These are phyloP conservation scores for Chymomyza procnemis DNA, from an alignment of 2,888 invertebrate genomes.

Conservation along the genomic window DNA sequence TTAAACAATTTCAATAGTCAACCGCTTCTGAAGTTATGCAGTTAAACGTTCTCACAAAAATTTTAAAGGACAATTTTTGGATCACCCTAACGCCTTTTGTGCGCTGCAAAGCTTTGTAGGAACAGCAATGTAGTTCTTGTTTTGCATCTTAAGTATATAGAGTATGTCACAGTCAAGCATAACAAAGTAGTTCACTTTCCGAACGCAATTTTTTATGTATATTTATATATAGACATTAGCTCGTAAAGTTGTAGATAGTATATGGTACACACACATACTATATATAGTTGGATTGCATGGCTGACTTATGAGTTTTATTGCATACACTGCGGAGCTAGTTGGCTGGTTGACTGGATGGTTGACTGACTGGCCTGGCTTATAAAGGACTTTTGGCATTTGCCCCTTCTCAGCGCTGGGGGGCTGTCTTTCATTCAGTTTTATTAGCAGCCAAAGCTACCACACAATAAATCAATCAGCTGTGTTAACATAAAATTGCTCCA, in stretches of 20 bases:
- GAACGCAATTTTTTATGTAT: background rate
- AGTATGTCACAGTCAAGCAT: too few species aligned
- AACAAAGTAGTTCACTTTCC: too few species aligned
- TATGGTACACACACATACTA: background rate
- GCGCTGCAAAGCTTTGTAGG: too few species aligned
- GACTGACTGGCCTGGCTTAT: conserved; percentile 45
- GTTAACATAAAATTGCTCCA: conserved; percentile 63
- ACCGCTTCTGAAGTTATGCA: too few species aligned
- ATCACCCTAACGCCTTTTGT: too few species aligned
- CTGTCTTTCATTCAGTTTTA: conserved; percentile 24
- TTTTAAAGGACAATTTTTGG: too few species aligned
- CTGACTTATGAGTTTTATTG: conserved; percentile 54
- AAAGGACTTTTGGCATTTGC: conserved; percentile 55
- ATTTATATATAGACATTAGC: background rate
- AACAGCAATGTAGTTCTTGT: too few species aligned
- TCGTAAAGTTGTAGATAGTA: background rate
- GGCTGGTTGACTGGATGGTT: background rate
- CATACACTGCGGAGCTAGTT: conserved; percentile 53
- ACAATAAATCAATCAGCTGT: conserved; percentile 70
- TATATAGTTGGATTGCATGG: too few species aligned
- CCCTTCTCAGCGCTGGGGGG: conserved; percentile 12
- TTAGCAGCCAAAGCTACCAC: conserved; percentile 6
- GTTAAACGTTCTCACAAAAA: too few species aligned
- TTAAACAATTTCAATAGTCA: too few species aligned
- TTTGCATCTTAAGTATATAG: too few species aligned